Conservation (phyloP, 2,888 invertebrate genomes). For the Blastobasis lacticolella region DNA sequence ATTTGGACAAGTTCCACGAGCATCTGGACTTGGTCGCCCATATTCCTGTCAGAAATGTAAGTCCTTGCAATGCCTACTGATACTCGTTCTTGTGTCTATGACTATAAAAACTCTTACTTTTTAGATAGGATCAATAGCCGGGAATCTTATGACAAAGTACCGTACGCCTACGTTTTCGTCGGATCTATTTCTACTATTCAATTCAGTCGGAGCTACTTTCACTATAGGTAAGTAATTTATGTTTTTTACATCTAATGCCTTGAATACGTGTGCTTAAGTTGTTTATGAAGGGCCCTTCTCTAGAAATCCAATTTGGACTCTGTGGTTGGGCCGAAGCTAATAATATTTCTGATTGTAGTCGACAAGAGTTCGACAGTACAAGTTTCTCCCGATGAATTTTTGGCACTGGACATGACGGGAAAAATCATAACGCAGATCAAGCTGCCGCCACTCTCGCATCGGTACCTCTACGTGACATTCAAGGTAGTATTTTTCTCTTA, state of each 20-base stretch:
- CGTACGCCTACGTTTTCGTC: conserved; percentile 77
- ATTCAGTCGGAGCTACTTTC: conserved; percentile 65
- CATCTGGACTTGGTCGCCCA: conserved; percentile 83
- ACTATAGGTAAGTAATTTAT: conserved; percentile 55
- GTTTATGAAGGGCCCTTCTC: too few species aligned
- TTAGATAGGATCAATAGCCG: conserved; percentile 77
- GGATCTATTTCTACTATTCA: conserved; percentile 76
- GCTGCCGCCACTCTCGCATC: conserved; percentile 40
- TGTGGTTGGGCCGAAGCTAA: too few species aligned
- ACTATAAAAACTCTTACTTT: conserved; percentile 11
- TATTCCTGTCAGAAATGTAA: conserved; percentile 82
- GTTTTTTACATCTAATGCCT: too few species aligned
- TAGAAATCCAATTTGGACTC: too few species aligned
- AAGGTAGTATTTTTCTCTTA: conserved; percentile 24
- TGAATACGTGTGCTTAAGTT: too few species aligned
- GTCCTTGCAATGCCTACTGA: conserved; percentile 18
- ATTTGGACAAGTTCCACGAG: conserved; percentile 73
- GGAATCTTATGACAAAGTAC: conserved; percentile 79
- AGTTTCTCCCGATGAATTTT: conserved; percentile 39
- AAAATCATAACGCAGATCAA: conserved; percentile 38
- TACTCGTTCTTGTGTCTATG: too few species aligned
- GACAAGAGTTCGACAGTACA: conserved; percentile 25
- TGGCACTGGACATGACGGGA: conserved; percentile 44
- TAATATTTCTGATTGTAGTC: conserved; percentile 18
- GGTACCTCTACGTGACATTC: conserved; percentile 38